phyloP scores from a whole-genome alignment of 2,888 invertebrate species.

The Hydraecia micacea region DNA sequence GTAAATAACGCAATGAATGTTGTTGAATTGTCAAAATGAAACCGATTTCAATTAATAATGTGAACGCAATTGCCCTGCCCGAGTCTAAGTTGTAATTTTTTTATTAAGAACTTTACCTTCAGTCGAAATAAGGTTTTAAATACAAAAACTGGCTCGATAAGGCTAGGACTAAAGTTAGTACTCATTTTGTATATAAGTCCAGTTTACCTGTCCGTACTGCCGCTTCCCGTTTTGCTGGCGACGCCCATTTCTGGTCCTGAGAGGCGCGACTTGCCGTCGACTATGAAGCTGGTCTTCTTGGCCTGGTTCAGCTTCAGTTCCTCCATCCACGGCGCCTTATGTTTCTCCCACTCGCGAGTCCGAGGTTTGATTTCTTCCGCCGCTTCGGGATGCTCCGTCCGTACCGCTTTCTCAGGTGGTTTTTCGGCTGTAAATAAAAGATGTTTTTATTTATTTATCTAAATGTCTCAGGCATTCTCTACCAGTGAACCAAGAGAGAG shows the following conservation, averaged over 20 bases:
- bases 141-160: neutral
- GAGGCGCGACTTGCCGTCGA: slow-evolving; percentile 78
- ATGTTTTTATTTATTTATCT: neutral
- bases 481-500: too few relatives aligned
- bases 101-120: neutral
- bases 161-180: neutral
- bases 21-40: too few relatives aligned
- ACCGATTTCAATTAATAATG: too few relatives aligned
- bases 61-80: too few relatives aligned
- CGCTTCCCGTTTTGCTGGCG: slow-evolving; percentile 72
- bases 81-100: neutral
- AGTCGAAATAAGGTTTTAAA: neutral
- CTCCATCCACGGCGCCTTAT: slow-evolving; percentile 95
- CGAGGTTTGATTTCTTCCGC: slow-evolving; percentile 91
- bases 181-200: neutral
- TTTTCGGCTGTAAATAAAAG: slow-evolving; percentile 59
- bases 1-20: too few relatives aligned
- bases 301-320: slow-evolving; percentile 95
- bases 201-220: slow-evolving; percentile 84
- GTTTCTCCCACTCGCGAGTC: slow-evolving; percentile 93
- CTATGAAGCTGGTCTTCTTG: slow-evolving; percentile 89
- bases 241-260: slow-evolving; percentile 71
- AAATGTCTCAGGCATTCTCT: neutral
- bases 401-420: slow-evolving; percentile 73
- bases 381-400: slow-evolving; percentile 69